Evolutionary conservation across 2,888 invertebrate species (phyloP).

Genomic region (Agriotes lineatus): DNA sequence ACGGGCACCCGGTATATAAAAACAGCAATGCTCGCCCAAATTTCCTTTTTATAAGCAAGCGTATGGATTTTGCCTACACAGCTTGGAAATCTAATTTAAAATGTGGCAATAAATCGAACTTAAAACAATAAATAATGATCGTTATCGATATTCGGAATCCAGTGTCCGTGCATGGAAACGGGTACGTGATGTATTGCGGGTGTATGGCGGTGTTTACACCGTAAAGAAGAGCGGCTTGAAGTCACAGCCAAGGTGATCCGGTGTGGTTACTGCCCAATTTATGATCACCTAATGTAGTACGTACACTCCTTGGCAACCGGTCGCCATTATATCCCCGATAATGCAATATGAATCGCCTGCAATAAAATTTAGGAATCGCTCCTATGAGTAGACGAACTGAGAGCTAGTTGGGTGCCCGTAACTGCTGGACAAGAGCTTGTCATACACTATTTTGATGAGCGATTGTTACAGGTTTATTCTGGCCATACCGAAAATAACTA

Average conservation of each 20-base stretch:
- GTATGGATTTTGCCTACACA: slow-evolving; percentile 14
- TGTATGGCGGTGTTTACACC: slow-evolving; percentile 44
- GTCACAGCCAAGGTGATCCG: slow-evolving; percentile 50
- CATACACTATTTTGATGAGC: no score
- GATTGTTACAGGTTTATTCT: no score
- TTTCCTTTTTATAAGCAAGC: neutral
- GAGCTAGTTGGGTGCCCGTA: neutral
- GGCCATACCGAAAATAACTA: no score
- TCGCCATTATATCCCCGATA: slow-evolving; percentile 39
- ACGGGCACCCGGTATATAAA: neutral
- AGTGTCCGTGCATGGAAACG: slow-evolving; percentile 35
- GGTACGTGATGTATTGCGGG: slow-evolving; percentile 44
- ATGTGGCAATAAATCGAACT: slow-evolving; percentile 44
- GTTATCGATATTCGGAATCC: slow-evolving; percentile 46
- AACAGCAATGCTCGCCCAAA: slow-evolving; percentile 5
- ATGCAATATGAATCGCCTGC: slow-evolving; percentile 31
- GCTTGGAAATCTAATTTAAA: slow-evolving; percentile 23
- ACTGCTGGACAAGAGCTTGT: no score
- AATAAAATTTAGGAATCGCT: slow-evolving; percentile 6
- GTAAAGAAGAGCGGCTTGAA: slow-evolving; percentile 40
- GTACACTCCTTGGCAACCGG: slow-evolving; percentile 36
- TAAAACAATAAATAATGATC: slow-evolving; percentile 46
- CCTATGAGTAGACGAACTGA: neutral
- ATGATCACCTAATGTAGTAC: slow-evolving; percentile 48
- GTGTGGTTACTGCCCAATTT: slow-evolving; percentile 50